A percentile compares a stretch with the other conserved stretches of the same genome.
Conservation (phyloP, 2,113 vertebrate species). For the Lepisosteus osseus region DNA sequence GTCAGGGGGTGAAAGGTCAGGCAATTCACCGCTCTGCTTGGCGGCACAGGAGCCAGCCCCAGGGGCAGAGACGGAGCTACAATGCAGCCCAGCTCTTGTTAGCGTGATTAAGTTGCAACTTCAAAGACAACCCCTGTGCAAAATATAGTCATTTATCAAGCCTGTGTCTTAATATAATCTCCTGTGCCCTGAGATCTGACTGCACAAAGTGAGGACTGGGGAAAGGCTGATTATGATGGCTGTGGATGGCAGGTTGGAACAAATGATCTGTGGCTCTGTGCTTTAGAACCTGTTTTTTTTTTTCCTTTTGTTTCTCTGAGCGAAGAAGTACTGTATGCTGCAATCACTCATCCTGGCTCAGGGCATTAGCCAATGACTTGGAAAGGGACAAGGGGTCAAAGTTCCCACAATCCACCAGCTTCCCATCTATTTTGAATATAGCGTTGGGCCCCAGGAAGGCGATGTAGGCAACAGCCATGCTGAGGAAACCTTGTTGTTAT, state of each 20-base stretch:
- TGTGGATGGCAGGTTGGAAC: not conserved
- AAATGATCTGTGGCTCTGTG: slow-evolving; percentile 1
- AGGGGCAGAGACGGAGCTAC: not conserved
- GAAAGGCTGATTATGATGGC: slow-evolving; percentile 5
- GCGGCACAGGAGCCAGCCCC: not conserved
- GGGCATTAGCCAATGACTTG: not conserved
- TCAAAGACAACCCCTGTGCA: not conserved
- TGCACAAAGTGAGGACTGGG: not conserved
- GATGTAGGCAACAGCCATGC: not conserved
- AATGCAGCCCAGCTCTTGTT: slow-evolving; percentile 12
- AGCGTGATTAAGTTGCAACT: slow-evolving; percentile 12
- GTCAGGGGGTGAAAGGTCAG: slow-evolving; percentile 7
- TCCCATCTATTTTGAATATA: not conserved
- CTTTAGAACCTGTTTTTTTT: not conserved
- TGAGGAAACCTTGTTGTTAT: not conserved
- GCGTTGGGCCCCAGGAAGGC: not conserved
- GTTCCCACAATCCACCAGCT: slow-evolving; percentile 9
- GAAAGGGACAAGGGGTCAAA: not conserved
- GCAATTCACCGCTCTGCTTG: not conserved
- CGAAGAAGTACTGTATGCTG: not conserved
- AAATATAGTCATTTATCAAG: slow-evolving; percentile 7
- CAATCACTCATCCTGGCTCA: not conserved
- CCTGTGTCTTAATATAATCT: slow-evolving; percentile 3
- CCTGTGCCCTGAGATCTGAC: not conserved
- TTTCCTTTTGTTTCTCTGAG: not conserved